phyloP scores from a whole-genome alignment of 2,113 vertebrate species.

The Hippocampus mohnikei region DNA sequence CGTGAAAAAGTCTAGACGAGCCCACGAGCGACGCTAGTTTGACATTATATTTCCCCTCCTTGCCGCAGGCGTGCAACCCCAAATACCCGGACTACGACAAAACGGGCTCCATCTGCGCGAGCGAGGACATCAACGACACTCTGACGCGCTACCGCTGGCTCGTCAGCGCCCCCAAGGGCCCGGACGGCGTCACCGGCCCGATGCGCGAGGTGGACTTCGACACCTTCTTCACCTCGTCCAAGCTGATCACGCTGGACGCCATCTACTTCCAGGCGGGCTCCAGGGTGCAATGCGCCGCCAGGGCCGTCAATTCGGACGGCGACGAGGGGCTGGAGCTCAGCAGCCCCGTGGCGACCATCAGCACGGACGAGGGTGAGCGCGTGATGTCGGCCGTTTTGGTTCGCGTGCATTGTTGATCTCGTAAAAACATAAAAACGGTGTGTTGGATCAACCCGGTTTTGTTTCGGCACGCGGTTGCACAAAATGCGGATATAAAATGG shows the following conservation, averaged over 20 bases:
- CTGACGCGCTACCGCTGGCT: slow-evolving; percentile 90
- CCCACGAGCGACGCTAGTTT: not conserved
- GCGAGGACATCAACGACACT: slow-evolving; percentile 90
- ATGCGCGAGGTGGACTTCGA: slow-evolving; percentile 91
- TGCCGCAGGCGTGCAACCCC: slow-evolving; percentile 85
- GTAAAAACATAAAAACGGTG: too few species aligned
- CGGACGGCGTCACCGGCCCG: slow-evolving; percentile 85
- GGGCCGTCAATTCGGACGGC: slow-evolving; percentile 84
- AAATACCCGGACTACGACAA: slow-evolving; percentile 87
- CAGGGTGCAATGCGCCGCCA: slow-evolving; percentile 86
- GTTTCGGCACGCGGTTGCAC: too few species aligned
- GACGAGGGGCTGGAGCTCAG: slow-evolving; percentile 86
- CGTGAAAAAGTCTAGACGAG: not conserved
- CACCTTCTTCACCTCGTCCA: slow-evolving; percentile 94
- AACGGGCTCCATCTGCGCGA: slow-evolving; percentile 87
- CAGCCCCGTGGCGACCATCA: slow-evolving; percentile 79
- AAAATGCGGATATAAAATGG: too few species aligned
- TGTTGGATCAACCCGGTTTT: too few species aligned
- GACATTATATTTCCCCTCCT: not conserved
- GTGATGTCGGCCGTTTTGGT: too few species aligned
- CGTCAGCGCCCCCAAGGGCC: slow-evolving; percentile 82
- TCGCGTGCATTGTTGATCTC: too few species aligned
- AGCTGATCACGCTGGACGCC: slow-evolving; percentile 88
- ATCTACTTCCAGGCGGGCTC: slow-evolving; percentile 94
- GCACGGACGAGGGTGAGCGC: slow-evolving; percentile 78